These are phyloP conservation scores for Panurus biarmicus DNA, from an alignment of 2,113 vertebrate species.

Conservation along the genomic window DNA sequence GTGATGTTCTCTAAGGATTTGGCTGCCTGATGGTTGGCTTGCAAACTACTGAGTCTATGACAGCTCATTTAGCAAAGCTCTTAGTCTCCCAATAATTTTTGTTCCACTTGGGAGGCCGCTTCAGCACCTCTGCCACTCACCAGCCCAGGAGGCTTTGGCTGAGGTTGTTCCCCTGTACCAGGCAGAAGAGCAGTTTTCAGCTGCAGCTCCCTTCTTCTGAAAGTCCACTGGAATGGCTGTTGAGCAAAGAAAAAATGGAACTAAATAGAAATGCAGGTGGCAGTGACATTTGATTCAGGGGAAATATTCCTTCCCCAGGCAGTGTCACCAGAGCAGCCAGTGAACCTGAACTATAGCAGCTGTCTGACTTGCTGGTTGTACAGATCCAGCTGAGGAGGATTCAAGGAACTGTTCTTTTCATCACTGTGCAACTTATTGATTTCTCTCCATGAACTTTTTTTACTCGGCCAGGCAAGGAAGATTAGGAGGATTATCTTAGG, in stretches of 20 bases:
- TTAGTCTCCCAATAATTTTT: background rate
- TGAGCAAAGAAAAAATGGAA: background rate
- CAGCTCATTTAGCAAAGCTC: background rate
- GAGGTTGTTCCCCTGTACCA: background rate
- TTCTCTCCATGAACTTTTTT: background rate
- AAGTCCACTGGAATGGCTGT: background rate
- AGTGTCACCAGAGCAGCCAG: background rate
- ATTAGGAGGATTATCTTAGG: conserved; percentile 33
- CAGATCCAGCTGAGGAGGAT: background rate
- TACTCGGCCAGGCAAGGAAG: background rate
- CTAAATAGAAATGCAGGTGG: background rate
- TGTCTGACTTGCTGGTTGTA: background rate
- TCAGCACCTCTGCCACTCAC: background rate
- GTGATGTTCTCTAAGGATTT: background rate
- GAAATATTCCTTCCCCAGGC: background rate
- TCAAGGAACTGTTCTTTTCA: background rate
- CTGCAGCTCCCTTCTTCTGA: background rate
- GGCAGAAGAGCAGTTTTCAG: background rate
- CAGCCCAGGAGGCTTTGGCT: background rate
- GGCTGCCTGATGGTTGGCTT: background rate
- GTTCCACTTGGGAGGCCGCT: background rate
- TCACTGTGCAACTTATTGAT: background rate
- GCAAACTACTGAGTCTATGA: background rate
- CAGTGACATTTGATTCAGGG: background rate
- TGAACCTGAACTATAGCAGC: background rate